These are phyloP conservation scores for Taenioides sp. DNA, from an alignment of 2,797 vertebrate genomes.

Conservation along the genomic window DNA sequence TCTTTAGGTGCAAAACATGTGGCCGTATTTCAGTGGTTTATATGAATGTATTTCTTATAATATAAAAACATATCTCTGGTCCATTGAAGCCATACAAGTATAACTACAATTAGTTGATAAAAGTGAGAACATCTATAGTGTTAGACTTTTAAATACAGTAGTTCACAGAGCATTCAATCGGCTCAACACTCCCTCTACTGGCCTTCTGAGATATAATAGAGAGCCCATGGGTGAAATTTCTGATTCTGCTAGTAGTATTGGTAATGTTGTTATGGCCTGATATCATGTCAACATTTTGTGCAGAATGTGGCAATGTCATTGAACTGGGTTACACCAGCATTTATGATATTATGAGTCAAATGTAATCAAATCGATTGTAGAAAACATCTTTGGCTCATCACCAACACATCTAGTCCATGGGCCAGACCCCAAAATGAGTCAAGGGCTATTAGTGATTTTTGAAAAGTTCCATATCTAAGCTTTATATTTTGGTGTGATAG, in stretches of 20 bases:
- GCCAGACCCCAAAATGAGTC: no score
- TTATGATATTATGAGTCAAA: neutral
- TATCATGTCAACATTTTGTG: neutral
- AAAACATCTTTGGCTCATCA: no score
- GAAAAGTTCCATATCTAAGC: no score
- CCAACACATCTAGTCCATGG: no score
- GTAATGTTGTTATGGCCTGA: neutral
- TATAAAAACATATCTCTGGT: neutral
- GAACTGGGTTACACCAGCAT: neutral
- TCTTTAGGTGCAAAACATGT: constrained; percentile 31
- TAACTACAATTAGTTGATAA: neutral
- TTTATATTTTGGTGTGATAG: no score
- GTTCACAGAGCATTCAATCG: neutral
- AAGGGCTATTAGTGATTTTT: no score
- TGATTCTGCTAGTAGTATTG: neutral
- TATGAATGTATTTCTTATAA: no score
- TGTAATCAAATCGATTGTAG: no score
- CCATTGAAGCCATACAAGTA: neutral
- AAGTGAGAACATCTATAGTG: neutral
- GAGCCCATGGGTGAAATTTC: neutral
- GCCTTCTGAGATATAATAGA: neutral
- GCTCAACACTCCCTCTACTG: constrained; percentile 2
- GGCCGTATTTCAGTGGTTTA: no score
- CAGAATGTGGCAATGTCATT: neutral
- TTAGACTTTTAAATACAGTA: neutral